A percentile compares a stretch with the other conserved stretches of the same genome.
These are phyloP conservation scores for Halisarca cf. caerulea DNA, from an alignment of 37 sponge, comb jelly and placozoan genomes.

Conservation along the genomic window DNA sequence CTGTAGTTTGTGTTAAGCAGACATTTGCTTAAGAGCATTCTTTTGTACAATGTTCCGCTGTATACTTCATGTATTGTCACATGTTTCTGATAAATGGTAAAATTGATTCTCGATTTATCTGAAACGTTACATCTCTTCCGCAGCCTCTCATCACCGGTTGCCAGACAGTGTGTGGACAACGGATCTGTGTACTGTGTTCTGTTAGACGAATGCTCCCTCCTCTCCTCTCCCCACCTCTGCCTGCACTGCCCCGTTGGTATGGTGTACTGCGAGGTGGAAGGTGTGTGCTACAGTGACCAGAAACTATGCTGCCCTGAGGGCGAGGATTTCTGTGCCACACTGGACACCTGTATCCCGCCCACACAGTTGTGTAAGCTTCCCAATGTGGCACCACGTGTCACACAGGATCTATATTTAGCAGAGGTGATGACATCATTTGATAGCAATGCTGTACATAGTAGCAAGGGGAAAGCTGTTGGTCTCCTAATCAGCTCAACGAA, in stretches of 20 bases:
- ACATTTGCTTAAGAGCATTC: too few relatives aligned
- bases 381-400: slow-evolving; percentile 64
- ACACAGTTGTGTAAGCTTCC: slow-evolving; percentile 49
- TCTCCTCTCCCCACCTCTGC: slow-evolving; percentile 56
- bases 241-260: slow-evolving; percentile 53
- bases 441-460: not conserved
- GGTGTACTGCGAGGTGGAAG: slow-evolving; percentile 41
- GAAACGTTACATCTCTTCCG: too few relatives aligned
- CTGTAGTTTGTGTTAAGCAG: too few relatives aligned
- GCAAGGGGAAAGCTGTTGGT: slow-evolving; percentile 58
- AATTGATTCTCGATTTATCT: too few relatives aligned
- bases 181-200: slow-evolving; percentile 57
- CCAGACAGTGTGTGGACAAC: not conserved
- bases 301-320: slow-evolving; percentile 43
- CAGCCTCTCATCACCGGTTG: not conserved
- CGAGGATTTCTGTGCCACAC: slow-evolving; percentile 47
- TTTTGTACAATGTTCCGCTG: too few relatives aligned
- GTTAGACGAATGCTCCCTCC: slow-evolving; percentile 43
- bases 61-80: too few relatives aligned
- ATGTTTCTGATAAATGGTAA: too few relatives aligned
- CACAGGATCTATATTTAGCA: slow-evolving; percentile 33
- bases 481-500: slow-evolving; percentile 55
- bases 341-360: slow-evolving; percentile 44
- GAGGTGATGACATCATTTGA: slow-evolving; percentile 30
- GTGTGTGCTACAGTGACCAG: slow-evolving; percentile 40